A percentile compares a stretch with the other conserved stretches of the same genome.
These are phyloP conservation scores for Scaptomyza flava DNA, from an alignment of 2,888 invertebrate species.

Conservation along the genomic window DNA sequence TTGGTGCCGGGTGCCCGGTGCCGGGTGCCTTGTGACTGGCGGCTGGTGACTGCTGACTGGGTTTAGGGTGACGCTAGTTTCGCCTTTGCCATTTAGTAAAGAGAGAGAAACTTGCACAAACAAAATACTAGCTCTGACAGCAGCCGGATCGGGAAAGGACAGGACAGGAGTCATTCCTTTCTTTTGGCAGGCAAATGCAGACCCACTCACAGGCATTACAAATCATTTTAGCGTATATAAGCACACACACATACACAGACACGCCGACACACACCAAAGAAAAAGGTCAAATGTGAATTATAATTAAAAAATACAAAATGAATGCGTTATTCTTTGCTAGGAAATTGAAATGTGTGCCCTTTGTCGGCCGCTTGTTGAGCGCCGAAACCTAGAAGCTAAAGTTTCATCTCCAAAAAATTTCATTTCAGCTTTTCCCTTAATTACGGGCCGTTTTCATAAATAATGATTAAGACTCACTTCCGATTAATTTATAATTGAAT, in stretches of 20 bases:
- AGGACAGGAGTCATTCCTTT: conserved; percentile 39
- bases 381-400: conserved; percentile 7
- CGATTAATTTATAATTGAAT: conserved; percentile 1
- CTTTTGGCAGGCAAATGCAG: conserved; percentile 31
- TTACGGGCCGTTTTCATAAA: conserved; percentile 5
- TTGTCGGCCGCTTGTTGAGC: conserved; percentile 23
- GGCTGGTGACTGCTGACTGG: conserved; percentile 20
- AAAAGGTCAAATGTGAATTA: conserved; percentile 60
- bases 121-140: conserved; percentile 45
- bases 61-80: conserved; percentile 61
- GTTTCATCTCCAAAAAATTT: conserved; percentile 6
- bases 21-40: conserved; percentile 6
- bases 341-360: conserved; percentile 66
- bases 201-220: conserved; percentile 14
- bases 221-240: conserved; percentile 11
- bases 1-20: conserved; percentile 45
- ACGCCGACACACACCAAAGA: conserved; percentile 12
- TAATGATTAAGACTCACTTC: background rate
- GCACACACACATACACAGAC: conserved; percentile 9
- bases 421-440: conserved; percentile 11
- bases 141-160: conserved; percentile 14
- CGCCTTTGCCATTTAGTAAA: conserved; percentile 70
- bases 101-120: conserved; percentile 25
- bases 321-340: conserved; percentile 65
- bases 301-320: conserved; percentile 58